Percentiles rank a stretch among this genome's conserved stretches.
Conservation (phyloP, 2,888 invertebrate genomes). For the Beris chalybata region DNA sequence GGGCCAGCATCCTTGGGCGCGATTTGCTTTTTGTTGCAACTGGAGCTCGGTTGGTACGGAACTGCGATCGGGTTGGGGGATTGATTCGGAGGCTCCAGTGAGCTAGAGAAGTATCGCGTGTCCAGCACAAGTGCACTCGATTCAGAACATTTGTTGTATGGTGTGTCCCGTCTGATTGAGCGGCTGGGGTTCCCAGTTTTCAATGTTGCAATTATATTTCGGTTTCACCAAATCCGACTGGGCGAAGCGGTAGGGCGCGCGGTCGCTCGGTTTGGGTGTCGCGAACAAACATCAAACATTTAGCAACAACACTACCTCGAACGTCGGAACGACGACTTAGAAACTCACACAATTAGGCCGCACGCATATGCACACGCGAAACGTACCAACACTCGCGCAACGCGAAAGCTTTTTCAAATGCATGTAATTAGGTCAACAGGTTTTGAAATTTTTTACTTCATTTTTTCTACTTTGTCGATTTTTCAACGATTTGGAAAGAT, state of each 20-base stretch:
- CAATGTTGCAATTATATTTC: not conserved
- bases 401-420: slow-evolving; percentile 37
- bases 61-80: not conserved
- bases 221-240: not conserved
- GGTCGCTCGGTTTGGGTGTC: slow-evolving; percentile 1
- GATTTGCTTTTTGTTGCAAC: not conserved
- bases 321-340: slow-evolving; percentile 12
- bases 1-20: slow-evolving; percentile 16
- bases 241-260: slow-evolving; percentile 24
- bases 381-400: slow-evolving; percentile 28
- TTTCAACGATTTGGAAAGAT: slow-evolving; percentile 18
- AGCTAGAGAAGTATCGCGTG: not conserved
- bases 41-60: not conserved
- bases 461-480: slow-evolving; percentile 16
- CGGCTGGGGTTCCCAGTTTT: not conserved
- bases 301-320: slow-evolving; percentile 18
- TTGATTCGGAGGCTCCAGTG: not conserved
- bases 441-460: slow-evolving; percentile 46
- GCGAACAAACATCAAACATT: slow-evolving; percentile 21
- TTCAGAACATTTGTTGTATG: too few relatives aligned
- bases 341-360: slow-evolving; percentile 24
- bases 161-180: not conserved
- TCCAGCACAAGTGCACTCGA: not conserved
- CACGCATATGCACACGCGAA: slow-evolving; percentile 28
- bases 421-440: slow-evolving; percentile 57